Conservation (phyloP, 2,797 vertebrate genomes). For the Micrastur ruficollis region DNA sequence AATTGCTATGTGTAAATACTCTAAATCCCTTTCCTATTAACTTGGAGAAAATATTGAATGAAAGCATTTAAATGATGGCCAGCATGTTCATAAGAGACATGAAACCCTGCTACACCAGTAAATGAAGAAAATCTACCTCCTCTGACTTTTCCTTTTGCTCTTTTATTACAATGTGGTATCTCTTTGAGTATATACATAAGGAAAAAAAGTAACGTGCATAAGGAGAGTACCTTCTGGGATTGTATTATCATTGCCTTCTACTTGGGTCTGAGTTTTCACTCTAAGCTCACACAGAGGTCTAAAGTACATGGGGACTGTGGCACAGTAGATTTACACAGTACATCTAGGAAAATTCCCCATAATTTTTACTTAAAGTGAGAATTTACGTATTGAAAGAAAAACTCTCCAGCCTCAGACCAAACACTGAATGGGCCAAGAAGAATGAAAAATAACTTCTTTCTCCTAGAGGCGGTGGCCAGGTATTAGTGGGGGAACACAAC, state of each 20-base stretch:
- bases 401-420: not conserved
- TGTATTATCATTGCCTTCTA: not conserved
- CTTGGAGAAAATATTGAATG: not conserved
- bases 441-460: not conserved
- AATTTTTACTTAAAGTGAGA: not conserved
- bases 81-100: not conserved
- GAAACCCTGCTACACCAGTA: not conserved
- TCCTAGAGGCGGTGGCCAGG: not conserved
- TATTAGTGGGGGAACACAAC: not conserved
- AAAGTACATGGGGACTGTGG: not conserved
- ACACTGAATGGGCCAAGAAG: not conserved
- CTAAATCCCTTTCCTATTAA: not conserved
- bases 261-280: not conserved
- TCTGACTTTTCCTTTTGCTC: not conserved
- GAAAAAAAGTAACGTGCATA: not conserved
- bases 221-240: not conserved
- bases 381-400: not conserved
- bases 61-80: not conserved
- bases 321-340: too few relatives aligned
- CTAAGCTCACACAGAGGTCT: not conserved
- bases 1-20: not conserved
- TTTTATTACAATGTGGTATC: not conserved
- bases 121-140: not conserved
- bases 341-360: not conserved
- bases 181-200: not conserved